Evolutionary conservation across 2,888 invertebrate genomes (phyloP).

Genomic region (Thyatira batis): DNA sequence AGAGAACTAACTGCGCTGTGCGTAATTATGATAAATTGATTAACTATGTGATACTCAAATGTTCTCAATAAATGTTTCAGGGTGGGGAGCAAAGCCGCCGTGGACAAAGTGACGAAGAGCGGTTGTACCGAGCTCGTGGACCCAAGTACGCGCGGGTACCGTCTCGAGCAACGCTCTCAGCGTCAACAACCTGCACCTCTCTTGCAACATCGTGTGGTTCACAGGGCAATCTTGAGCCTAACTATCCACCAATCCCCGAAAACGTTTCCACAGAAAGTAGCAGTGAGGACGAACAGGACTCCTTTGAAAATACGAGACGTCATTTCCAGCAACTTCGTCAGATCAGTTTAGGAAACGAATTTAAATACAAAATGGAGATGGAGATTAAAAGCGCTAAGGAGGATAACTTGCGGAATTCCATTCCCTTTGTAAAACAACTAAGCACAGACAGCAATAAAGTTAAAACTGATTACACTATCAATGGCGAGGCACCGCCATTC

Average conservation of each 20-base stretch:
- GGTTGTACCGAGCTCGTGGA: constrained; percentile 65
- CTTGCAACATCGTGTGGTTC: constrained; percentile 80
- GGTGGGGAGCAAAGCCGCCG: constrained; percentile 72
- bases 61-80: constrained; percentile 47
- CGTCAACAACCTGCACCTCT: constrained; percentile 84
- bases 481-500: constrained; percentile 72
- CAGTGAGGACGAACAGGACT: constrained; percentile 78
- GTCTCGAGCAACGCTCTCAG: constrained; percentile 77
- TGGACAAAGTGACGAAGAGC: constrained; percentile 73
- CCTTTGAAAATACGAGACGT: constrained; percentile 81
- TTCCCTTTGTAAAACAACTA: constrained; percentile 84
- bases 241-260: constrained; percentile 72
- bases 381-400: constrained; percentile 84
- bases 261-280: constrained; percentile 72
- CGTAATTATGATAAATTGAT: too few species aligned
- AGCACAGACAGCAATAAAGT: constrained; percentile 82
- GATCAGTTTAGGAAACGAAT: constrained; percentile 84
- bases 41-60: too few species aligned
- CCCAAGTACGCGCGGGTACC: constrained; percentile 78
- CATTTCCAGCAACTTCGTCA: constrained; percentile 84
- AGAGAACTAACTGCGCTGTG: background rate
- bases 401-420: constrained; percentile 83
- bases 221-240: constrained; percentile 70
- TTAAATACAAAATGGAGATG: constrained; percentile 85
- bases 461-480: constrained; percentile 72